These are phyloP conservation scores for Falcaria lacertinaria DNA, from an alignment of 2,888 invertebrate genomes.

Conservation along the genomic window DNA sequence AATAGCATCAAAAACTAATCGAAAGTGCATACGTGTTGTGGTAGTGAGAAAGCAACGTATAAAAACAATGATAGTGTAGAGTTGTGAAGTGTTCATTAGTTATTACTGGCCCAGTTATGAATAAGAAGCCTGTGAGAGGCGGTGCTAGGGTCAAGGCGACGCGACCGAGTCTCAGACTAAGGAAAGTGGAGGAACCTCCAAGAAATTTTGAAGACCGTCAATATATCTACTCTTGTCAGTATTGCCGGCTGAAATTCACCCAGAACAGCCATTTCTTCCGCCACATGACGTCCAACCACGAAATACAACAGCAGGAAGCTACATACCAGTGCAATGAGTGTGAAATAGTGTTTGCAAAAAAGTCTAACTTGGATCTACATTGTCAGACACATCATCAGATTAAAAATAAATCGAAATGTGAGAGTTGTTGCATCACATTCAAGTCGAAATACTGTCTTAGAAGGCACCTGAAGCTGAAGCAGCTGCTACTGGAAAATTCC, in stretches of 20 bases:
- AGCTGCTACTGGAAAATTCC: slow-evolving; percentile 55
- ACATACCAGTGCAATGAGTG: slow-evolving; percentile 67
- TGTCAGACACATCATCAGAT: slow-evolving; percentile 60
- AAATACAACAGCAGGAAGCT: slow-evolving; percentile 54
- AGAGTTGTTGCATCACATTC: slow-evolving; percentile 63
- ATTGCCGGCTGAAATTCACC: slow-evolving; percentile 62
- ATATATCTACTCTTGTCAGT: slow-evolving; percentile 64
- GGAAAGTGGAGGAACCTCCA: slow-evolving; percentile 39
- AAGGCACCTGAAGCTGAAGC: slow-evolving; percentile 63
- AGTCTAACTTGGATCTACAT: slow-evolving; percentile 54
- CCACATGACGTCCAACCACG: slow-evolving; percentile 70
- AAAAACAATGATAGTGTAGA: slow-evolving; percentile 6
- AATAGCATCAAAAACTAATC: slow-evolving; percentile 5
- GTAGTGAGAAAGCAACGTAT: slow-evolving; percentile 10
- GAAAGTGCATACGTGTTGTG: slow-evolving; percentile 37
- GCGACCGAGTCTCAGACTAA: slow-evolving; percentile 39
- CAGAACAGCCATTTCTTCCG: slow-evolving; percentile 70
- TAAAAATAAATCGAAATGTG: slow-evolving; percentile 63
- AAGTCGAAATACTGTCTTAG: slow-evolving; percentile 67
- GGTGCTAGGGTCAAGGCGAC: slow-evolving; percentile 68
- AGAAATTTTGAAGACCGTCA: slow-evolving; percentile 40
- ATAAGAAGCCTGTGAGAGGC: slow-evolving; percentile 57
- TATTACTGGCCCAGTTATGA: slow-evolving; percentile 48
- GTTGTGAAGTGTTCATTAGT: slow-evolving; percentile 15
- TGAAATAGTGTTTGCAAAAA: slow-evolving; percentile 60